Evolutionary conservation across 2,888 invertebrate genomes (phyloP).

Genomic region (Perizoma affinitatum): DNA sequence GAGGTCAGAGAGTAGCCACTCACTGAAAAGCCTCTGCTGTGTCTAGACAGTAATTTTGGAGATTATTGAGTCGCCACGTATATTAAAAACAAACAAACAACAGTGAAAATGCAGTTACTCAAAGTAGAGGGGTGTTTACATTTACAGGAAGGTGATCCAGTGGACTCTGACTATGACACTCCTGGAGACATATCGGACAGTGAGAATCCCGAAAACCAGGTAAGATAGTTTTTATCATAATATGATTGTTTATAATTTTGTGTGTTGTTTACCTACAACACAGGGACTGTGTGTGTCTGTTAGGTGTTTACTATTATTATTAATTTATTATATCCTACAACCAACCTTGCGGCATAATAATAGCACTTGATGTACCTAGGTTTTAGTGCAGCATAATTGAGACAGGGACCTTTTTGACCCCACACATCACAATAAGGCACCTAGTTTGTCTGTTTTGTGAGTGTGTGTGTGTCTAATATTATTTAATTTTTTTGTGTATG

Average conservation of each 20-base stretch:
- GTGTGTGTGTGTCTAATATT: no score
- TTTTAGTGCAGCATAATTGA: no score
- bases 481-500: no score
- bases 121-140: slow-evolving; percentile 73
- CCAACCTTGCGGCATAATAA: no score
- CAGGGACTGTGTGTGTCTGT: no score
- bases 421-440: no score
- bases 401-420: no score
- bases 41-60: slow-evolving; percentile 58
- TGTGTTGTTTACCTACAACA: no score
- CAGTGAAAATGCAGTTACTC: slow-evolving; percentile 68
- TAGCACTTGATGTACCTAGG: no score
- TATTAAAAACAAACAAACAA: slow-evolving; percentile 45
- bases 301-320: no score
- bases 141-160: slow-evolving; percentile 75
- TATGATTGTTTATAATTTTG: slow-evolving; percentile 1
- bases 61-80: slow-evolving; percentile 56
- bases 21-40: slow-evolving; percentile 63
- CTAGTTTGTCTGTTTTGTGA: no score
- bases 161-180: slow-evolving; percentile 79
- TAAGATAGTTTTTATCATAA: slow-evolving; percentile 45
- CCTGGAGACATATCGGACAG: slow-evolving; percentile 79
- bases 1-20: slow-evolving; percentile 78
- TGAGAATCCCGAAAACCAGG: slow-evolving; percentile 90
- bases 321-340: no score